Base-by-base conservation (phyloP, 2,113 vertebrate genomes). In the Psammodynastes pulverulentus region DNA sequence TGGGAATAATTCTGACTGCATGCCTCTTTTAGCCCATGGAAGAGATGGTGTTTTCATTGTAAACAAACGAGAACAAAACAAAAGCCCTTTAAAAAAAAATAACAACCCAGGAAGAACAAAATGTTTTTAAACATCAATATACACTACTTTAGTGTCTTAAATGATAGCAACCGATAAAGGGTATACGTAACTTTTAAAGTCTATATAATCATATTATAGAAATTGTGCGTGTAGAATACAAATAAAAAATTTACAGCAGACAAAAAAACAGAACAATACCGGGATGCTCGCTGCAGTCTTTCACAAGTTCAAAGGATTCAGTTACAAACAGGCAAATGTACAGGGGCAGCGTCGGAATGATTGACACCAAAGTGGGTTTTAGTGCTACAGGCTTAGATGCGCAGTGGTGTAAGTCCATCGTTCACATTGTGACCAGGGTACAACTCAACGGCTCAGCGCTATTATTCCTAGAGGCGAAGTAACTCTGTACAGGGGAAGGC, bases 381-480 rank as follows among this genome's bases (percentile, higher is more conserved):
- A 24, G 54, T 58, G 89, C 34, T 39, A 26, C 29, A 92, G 86
- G 91, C 52, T 90, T 89, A 89, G 23, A 93, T 34, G 7, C 43
- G 17, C 72, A 43, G n/a, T 49, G 84, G 93, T 0, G 4, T 39
- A 90, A 86, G 5, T 92, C 95, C 91, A 90, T 23, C 51, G 6
- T 93, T 95, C 93, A 92, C 49, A 88, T 67, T 45, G 29, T 86
- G 88, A 92, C 45, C 21, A 93, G 62, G 89, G 94, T 89, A 58
- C 23, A 56, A 67, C 1, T 34, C 93, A 24, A 51, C 84, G 93
- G 45, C 72, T 93, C 62, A 24, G 88, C 49, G 21, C n/a, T 84
- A 1, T 5, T 9, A 48, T 86, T 53, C 52, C 43, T 67, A 84
- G 58, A 3, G 26, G 1, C 52, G 90, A 91, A 67, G 17, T 62